Percentiles rank a stretch among this genome's conserved stretches.
phyloP scores from a whole-genome alignment of 2,113 vertebrate species.

The Tachycineta bicolor region DNA sequence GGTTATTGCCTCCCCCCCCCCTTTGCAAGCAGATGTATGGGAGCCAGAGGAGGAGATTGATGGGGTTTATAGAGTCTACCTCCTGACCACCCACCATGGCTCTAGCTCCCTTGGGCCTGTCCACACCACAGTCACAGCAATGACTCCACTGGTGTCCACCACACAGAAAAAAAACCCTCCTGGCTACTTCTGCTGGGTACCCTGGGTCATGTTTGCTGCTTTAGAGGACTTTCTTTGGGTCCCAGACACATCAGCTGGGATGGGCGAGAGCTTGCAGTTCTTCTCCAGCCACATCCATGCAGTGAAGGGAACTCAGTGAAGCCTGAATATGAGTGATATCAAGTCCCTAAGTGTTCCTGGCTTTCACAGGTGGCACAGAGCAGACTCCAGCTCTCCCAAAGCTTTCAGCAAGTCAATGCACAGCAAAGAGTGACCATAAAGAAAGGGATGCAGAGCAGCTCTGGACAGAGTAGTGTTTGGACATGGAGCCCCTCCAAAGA shows the following conservation, averaged over 20 bases:
- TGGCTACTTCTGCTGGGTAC: not conserved
- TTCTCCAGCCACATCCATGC: not conserved
- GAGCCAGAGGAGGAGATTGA: slow-evolving; percentile 54
- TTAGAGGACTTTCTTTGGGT: not conserved
- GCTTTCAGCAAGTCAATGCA: not conserved
- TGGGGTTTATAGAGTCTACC: slow-evolving; percentile 51
- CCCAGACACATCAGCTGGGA: not conserved
- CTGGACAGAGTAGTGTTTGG: not conserved
- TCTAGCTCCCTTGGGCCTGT: not conserved
- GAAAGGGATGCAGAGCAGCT: not conserved
- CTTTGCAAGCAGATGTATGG: slow-evolving; percentile 52
- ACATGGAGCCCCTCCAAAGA: not conserved
- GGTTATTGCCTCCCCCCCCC: slow-evolving; percentile 58
- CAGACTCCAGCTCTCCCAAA: not conserved
- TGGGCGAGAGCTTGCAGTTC: not conserved
- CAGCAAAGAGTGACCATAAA: not conserved
- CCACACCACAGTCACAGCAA: not conserved
- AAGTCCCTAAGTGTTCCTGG: not conserved
- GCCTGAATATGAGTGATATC: not conserved
- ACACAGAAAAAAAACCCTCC: not conserved
- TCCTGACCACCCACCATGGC: slow-evolving; percentile 52
- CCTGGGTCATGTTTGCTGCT: not conserved
- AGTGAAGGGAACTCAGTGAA: not conserved
- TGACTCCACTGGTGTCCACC: not conserved
- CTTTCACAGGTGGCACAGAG: not conserved